Evolutionary conservation across 1,140 invertebrate genomes (phyloP), one percentile per base, ranked within the genome.

Genomic region (Schlechtendalia chinensis): DNA sequence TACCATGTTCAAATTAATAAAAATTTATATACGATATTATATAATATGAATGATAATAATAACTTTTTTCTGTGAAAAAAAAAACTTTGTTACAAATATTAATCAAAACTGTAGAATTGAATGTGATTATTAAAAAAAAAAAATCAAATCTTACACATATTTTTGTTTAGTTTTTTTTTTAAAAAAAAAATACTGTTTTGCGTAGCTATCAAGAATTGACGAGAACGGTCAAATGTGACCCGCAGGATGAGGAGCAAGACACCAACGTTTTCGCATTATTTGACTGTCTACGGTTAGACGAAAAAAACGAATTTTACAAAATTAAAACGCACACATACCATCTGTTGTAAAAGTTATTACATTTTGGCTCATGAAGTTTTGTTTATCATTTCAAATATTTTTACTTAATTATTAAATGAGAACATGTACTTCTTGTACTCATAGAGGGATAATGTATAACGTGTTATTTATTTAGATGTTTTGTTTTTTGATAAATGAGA

Each of bases 191-290:
- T 32, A 27, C 22, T 79, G 56, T 79, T 79, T 58, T 79, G 75
- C 58, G n/a, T 77, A 79, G 75, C 75, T 79, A 61, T 79, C 75
- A 79, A 79, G 75, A 79, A 79, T 79, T 79, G 75, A 79, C 75
- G 75, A 79, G 75, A 39, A 79, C 75, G 39, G 75, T 79, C 58
- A 79, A 79, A 79, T 79, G 75, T 79, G 63, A 79, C 56, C 22
- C 29, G 63, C 58, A 45, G 22, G 14, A 63, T 50, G 56, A 61
- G 75, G 39, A 79, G 45, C 56, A 61, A 39, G 39, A 61, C 75
- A 61, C 16, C 75, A 63, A 45, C 53, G 5, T 79, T 61, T 63
- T 63, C 32, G 58, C 75, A 59, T 58, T 63, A 50, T 19, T 79
- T 61, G 75, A 50, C 45, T 50, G n/a, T 67, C 75, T 45, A 63